Evolutionary conservation across 1,140 invertebrate species (phyloP).

Genomic region (Drosophila kohkoa): DNA sequence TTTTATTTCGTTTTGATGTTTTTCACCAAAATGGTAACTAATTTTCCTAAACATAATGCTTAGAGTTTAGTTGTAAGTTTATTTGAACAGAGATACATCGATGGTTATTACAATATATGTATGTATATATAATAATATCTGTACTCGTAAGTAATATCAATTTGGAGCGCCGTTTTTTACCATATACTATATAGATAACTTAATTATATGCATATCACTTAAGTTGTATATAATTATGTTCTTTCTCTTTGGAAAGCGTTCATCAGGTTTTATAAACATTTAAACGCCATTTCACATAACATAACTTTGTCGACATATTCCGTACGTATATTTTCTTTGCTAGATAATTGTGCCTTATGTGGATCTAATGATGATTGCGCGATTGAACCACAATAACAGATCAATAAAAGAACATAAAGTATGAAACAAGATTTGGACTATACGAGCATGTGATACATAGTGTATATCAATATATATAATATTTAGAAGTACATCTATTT

Average conservation of each 20-base stretch:
- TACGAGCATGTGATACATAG: constrained; percentile 6
- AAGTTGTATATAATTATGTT: constrained; percentile 45
- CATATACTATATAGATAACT: constrained; percentile 36
- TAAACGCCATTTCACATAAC: constrained; percentile 29
- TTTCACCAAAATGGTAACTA: constrained; percentile 66
- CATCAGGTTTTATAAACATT: constrained; percentile 46
- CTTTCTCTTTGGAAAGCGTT: not conserved
- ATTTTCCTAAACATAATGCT: constrained; percentile 42
- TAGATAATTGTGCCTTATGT: constrained; percentile 27
- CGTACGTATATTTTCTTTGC: constrained; percentile 24
- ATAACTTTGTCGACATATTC: constrained; percentile 20
- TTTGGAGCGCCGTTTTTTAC: constrained; percentile 38
- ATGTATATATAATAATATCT: constrained; percentile 17
- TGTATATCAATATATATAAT: constrained; percentile 8
- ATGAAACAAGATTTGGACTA: constrained; percentile 7
- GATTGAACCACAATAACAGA: constrained; percentile 33
- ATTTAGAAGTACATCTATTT: constrained; percentile 16
- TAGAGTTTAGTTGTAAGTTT: constrained; percentile 56
- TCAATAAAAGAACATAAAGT: constrained; percentile 4
- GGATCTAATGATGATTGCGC: constrained; percentile 27
- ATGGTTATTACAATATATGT: constrained; percentile 55
- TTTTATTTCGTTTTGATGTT: constrained; percentile 49
- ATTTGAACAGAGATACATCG: constrained; percentile 73
- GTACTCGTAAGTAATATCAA: constrained; percentile 39
- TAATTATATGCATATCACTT: constrained; percentile 52